Percentiles rank a stretch among this genome's conserved stretches.
Conservation (phyloP, 2,797 vertebrate genomes). For the Eospalax fontanierii region DNA sequence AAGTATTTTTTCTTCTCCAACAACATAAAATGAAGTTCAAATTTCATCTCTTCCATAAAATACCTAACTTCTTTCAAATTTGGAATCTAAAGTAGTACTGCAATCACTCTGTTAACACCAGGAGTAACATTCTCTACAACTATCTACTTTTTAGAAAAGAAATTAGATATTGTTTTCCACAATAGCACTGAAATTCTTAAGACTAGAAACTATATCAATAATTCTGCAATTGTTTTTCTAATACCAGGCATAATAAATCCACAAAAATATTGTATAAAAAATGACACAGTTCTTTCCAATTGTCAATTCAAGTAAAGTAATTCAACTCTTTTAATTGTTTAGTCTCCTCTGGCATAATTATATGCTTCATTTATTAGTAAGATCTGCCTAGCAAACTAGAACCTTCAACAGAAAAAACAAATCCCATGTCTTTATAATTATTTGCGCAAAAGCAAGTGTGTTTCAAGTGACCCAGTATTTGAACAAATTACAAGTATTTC, state of each 20-base stretch:
- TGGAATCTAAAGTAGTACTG: background rate
- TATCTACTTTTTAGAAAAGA: background rate
- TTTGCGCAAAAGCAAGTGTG: background rate
- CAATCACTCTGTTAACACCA: background rate
- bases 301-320: conserved; percentile 7
- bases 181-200: conserved; percentile 2
- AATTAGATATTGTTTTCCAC: background rate
- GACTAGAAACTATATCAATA: background rate
- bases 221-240: conserved; percentile 28
- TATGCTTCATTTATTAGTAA: conserved; percentile 21
- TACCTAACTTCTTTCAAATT: conserved; percentile 19
- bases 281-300: background rate
- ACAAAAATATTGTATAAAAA: conserved; percentile 38
- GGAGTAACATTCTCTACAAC: conserved; percentile 38
- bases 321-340: background rate
- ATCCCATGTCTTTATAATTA: conserved; percentile 6
- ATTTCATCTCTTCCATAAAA: conserved; percentile 4
- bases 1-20: conserved; percentile 25
- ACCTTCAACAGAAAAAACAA: conserved; percentile 29
- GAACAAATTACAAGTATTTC: conserved; percentile 60
- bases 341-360: background rate
- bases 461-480: conserved; percentile 46
- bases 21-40: conserved; percentile 23
- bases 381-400: conserved; percentile 20
- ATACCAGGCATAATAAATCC: background rate